phyloP scores from a whole-genome alignment of 2,888 invertebrate genomes.

The Pandemis corylana region DNA sequence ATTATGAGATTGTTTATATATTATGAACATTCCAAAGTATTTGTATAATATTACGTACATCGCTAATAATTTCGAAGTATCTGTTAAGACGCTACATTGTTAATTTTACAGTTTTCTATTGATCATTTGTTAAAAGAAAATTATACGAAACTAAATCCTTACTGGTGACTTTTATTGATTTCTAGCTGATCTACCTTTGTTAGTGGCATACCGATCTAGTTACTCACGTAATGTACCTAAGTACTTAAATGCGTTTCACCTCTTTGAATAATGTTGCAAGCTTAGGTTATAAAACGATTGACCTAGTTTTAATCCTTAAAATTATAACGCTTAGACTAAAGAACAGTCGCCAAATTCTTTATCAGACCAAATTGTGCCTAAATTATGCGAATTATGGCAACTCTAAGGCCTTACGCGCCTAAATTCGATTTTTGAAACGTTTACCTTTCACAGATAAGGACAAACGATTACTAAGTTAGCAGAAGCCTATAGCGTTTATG shows the following conservation, averaged over 20 bases:
- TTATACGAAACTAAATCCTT: slow-evolving; percentile 85
- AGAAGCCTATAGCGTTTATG: too few species aligned
- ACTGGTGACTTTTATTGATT: slow-evolving; percentile 68
- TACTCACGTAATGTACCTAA: not conserved
- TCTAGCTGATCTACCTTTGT: slow-evolving; percentile 31
- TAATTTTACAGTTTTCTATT: slow-evolving; percentile 86
- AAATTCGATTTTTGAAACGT: too few species aligned
- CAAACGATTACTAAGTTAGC: too few species aligned
- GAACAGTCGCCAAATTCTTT: too few species aligned
- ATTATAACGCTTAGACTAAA: not conserved
- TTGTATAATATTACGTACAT: slow-evolving; percentile 84
- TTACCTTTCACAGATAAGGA: too few species aligned
- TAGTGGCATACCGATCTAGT: slow-evolving; percentile 7
- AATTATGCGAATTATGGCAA: too few species aligned
- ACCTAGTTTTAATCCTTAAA: not conserved
- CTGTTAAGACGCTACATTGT: slow-evolving; percentile 85
- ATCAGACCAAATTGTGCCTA: not conserved
- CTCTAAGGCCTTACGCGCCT: too few species aligned
- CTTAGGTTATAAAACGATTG: not conserved
- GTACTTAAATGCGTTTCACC: not conserved
- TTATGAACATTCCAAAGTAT: slow-evolving; percentile 85
- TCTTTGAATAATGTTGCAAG: not conserved
- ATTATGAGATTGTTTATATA: slow-evolving; percentile 52
- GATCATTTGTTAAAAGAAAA: slow-evolving; percentile 86
- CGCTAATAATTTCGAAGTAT: slow-evolving; percentile 84